Evolutionary conservation across 2,797 vertebrate genomes (phyloP).

Genomic region (Parauchenoglanis punctatus): DNA sequence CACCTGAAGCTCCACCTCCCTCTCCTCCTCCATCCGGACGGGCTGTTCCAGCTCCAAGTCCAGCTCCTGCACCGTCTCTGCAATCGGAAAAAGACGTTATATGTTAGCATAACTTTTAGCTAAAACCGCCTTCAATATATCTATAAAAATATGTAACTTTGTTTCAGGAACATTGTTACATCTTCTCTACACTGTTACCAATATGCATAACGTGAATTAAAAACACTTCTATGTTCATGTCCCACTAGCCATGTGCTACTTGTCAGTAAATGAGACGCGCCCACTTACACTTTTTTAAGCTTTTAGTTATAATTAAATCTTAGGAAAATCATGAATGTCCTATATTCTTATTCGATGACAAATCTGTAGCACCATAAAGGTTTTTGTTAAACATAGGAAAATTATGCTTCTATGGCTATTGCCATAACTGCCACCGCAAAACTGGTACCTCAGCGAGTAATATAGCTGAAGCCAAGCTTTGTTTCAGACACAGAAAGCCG

Average conservation of each 20-base stretch:
- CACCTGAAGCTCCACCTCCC: conserved; percentile 48
- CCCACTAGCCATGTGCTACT: background rate
- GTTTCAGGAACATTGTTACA: background rate
- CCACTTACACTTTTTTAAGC: background rate
- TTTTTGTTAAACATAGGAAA: background rate
- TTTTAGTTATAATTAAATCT: background rate
- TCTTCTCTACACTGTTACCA: background rate
- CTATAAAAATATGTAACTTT: background rate
- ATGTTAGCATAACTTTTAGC: background rate
- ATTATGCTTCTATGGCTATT: background rate
- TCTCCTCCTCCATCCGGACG: conserved; percentile 72
- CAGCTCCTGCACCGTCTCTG: conserved; percentile 59
- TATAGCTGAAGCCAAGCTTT: conserved; percentile 20
- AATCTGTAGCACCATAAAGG: background rate
- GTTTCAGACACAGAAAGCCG: background rate
- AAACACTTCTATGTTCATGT: background rate
- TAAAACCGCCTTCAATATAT: background rate
- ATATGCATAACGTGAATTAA: background rate
- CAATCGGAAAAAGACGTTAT: background rate
- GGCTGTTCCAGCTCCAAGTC: conserved; percentile 59
- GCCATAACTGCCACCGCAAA: background rate
- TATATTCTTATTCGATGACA: background rate
- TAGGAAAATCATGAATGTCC: background rate
- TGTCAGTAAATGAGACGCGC: background rate
- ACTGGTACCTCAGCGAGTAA: background rate